These are phyloP conservation scores for Apodemus sylvaticus DNA, from an alignment of 2,113 vertebrate species.

Conservation along the genomic window DNA sequence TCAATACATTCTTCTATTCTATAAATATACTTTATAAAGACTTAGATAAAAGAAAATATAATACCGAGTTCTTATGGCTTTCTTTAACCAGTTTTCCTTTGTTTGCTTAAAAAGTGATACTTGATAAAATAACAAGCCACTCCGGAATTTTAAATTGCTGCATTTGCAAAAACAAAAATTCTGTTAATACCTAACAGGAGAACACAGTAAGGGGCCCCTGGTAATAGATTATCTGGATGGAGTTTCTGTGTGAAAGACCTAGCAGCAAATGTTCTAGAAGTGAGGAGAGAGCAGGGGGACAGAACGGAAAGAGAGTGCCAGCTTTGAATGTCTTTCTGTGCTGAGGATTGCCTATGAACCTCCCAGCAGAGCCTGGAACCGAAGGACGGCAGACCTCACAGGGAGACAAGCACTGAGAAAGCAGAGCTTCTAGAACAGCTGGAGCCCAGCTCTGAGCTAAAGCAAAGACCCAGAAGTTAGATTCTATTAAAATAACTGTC, in stretches of 20 bases:
- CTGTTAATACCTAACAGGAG: neutral
- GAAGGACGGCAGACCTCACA: neutral
- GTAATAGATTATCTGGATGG: neutral
- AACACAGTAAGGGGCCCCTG: neutral
- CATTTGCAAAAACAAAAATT: neutral
- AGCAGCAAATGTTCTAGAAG: neutral
- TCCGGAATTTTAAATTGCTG: neutral
- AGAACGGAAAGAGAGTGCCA: neutral
- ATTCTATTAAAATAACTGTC: constrained; percentile 28
- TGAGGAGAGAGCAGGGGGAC: neutral
- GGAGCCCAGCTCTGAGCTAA: neutral
- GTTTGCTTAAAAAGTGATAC: neutral
- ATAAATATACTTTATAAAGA: neutral
- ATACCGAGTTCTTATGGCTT: neutral
- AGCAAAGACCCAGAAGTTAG: neutral
- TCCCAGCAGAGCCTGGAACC: neutral
- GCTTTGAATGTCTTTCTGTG: neutral
- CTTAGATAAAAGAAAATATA: neutral
- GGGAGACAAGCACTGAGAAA: neutral
- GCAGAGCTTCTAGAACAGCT: neutral
- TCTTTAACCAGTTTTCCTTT: neutral
- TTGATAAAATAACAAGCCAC: neutral
- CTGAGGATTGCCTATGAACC: neutral
- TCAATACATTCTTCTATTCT: neutral
- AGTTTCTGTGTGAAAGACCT: neutral